Conservation (phyloP, 1,140 invertebrate species). For the Scaptomyza hsui region DNA sequence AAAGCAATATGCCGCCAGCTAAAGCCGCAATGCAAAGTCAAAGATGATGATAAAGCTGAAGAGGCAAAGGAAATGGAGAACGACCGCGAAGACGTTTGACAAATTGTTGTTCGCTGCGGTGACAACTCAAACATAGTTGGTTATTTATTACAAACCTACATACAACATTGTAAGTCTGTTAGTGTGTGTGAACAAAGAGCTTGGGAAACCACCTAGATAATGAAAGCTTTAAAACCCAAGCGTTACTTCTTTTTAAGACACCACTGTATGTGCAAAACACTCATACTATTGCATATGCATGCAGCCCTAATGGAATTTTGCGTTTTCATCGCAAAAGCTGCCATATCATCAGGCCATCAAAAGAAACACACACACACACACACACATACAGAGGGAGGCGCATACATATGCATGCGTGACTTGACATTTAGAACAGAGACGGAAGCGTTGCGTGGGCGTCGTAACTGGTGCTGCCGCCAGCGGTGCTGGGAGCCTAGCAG, state of each 20-base stretch:
- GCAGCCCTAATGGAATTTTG: slow-evolving; percentile 41
- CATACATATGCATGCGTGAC: slow-evolving; percentile 30
- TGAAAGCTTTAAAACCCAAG: too few relatives aligned
- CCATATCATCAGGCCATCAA: slow-evolving; percentile 18
- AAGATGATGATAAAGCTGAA: not conserved
- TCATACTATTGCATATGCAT: not conserved
- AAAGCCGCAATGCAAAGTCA: slow-evolving; percentile 9
- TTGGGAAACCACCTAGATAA: slow-evolving; percentile 13
- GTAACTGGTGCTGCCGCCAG: slow-evolving; percentile 36
- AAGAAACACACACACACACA: slow-evolving; percentile 1
- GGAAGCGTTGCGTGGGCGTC: slow-evolving; percentile 46
- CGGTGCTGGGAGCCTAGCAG: slow-evolving; percentile 3
- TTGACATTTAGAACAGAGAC: slow-evolving; percentile 46
- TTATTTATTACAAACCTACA: slow-evolving; percentile 56
- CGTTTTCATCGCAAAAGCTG: slow-evolving; percentile 21
- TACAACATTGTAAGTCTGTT: slow-evolving; percentile 3
- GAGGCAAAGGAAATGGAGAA: slow-evolving; percentile 26
- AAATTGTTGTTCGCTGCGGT: slow-evolving; percentile 72
- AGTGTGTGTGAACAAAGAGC: slow-evolving; percentile 13
- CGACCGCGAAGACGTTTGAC: slow-evolving; percentile 63
- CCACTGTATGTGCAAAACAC: slow-evolving; percentile 9
- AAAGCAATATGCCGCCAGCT: slow-evolving; percentile 21
- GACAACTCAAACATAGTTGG: slow-evolving; percentile 71
- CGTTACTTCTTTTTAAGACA: not conserved
- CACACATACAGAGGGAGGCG: slow-evolving; percentile 1